A percentile compares a stretch with the other conserved stretches of the same genome.
Conservation (phyloP, 2,888 invertebrate species). For the Tenthredo distinguenda region DNA sequence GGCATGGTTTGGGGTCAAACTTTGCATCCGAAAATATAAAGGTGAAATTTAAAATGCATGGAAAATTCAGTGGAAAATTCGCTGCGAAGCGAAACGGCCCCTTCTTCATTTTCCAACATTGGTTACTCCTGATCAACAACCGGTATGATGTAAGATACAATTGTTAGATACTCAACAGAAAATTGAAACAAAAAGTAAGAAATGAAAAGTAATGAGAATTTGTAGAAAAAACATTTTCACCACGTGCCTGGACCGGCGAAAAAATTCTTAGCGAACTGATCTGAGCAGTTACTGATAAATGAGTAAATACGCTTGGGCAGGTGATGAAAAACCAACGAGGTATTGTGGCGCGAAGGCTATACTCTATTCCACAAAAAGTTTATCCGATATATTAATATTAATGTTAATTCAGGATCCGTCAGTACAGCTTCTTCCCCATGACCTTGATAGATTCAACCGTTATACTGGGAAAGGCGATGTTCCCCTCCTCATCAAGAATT, state of each 20-base stretch:
- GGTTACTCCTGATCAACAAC: background rate
- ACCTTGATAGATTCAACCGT: constrained; percentile 61
- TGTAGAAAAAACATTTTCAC: background rate
- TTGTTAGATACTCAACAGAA: too few relatives aligned
- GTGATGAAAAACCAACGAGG: background rate
- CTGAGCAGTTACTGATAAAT: background rate
- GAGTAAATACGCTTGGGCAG: background rate
- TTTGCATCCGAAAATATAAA: background rate
- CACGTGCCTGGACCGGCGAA: background rate
- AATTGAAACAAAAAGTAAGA: too few relatives aligned
- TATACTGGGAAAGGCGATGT: constrained; percentile 62
- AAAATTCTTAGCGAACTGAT: background rate
- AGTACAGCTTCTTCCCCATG: constrained; percentile 59
- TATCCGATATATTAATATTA: background rate
- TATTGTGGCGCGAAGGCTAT: background rate
- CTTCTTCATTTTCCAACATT: background rate
- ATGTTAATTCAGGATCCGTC: background rate
- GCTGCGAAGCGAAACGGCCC: background rate
- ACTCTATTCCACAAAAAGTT: background rate
- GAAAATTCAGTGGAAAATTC: background rate
- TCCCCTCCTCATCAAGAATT: constrained; percentile 60
- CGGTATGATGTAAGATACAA: background rate
- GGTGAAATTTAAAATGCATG: background rate
- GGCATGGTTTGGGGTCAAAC: background rate
- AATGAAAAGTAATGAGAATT: background rate